Base-by-base conservation (phyloP, 2,113 vertebrate species). In the Poeciliopsis retropinna region DNA sequence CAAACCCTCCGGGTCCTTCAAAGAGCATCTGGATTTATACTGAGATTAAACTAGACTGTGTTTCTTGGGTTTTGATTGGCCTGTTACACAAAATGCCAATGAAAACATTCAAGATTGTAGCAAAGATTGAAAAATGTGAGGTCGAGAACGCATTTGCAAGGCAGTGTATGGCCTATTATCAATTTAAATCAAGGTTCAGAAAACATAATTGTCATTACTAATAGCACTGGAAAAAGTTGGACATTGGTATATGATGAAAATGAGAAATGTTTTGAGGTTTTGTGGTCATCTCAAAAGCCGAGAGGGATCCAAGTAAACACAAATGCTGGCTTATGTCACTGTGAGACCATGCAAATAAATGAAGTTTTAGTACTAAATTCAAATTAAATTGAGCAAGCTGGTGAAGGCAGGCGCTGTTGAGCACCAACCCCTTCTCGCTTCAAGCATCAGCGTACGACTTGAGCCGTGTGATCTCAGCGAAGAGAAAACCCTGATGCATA, bases 401-500 rank as follows among this genome's bases (percentile, higher is more conserved):
- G 67, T 73, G 83, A 57, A 72, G 70, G 76, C 73, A 67, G 75
- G 68, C 70, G 64, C 78, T 30, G 3, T 75, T 61, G 81, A 85
- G 72, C 67, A 60, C 71, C 34, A 57, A 72, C 78, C 74, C 83
- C 83, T 82, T 73, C 81, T 87, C 87, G 8, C n/a, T 91, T 87
- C 82, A 85, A 84, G 89, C 82, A 61, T 80, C 76, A 81, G 91
- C 88, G 92, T 91, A 83, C 91, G 89, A 89, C 89, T 91, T 68
- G 78, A 82, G 83, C 83, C 64, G 79, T 91, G 90, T 93, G 92
- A 92, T 93, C 92, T 92, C 82, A 81, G 86, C 30, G 60, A 87
- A 85, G 91, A 81, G 90, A 87, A 87, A 87, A 78, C 89, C 86
- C 87, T 86, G 91, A 93, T 91, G 91, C 88, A 83, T 86, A 89